phyloP scores from a whole-genome alignment of 2,888 invertebrate species.

The Rhodophaea formosa region DNA sequence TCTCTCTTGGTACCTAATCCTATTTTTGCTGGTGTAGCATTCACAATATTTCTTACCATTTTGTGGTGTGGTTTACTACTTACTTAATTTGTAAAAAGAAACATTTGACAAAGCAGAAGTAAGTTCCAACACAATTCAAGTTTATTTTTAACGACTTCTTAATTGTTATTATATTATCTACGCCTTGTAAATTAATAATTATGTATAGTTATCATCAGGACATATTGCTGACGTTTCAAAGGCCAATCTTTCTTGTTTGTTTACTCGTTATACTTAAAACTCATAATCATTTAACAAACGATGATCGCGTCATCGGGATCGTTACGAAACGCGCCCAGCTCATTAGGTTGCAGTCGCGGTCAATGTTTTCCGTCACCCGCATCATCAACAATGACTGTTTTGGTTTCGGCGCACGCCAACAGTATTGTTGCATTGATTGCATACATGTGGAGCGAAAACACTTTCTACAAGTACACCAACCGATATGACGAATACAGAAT shows the following conservation, averaged over 20 bases:
- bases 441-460: not conserved
- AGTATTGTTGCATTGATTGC: not conserved
- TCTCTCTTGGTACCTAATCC: no score
- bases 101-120: no score
- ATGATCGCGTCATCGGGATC: not conserved
- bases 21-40: no score
- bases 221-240: no score
- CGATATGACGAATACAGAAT: not conserved
- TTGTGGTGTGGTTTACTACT: no score
- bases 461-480: not conserved
- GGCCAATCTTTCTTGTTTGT: not conserved
- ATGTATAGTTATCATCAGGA: no score
- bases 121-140: no score
- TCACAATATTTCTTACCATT: no score
- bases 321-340: slow-evolving; percentile 3
- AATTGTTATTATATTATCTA: no score
- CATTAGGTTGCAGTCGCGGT: not conserved
- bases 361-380: slow-evolving; percentile 3
- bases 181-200: no score
- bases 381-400: slow-evolving; percentile 7
- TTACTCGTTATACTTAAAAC: not conserved
- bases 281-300: not conserved
- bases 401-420: not conserved
- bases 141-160: no score
- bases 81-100: no score